Evolutionary conservation across 2,113 vertebrate species (phyloP).

Genomic region (Corynorhinus townsendii): DNA sequence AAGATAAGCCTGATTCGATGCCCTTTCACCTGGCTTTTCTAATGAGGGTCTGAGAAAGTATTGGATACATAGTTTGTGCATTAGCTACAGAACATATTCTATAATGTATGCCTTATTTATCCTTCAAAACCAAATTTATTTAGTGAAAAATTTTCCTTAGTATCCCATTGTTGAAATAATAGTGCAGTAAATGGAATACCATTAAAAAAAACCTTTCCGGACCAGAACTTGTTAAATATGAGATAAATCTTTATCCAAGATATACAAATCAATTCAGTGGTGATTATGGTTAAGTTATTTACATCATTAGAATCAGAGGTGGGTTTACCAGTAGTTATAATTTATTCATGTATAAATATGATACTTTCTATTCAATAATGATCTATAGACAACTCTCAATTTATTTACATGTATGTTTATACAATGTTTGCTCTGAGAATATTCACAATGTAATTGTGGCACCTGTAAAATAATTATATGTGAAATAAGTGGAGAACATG

Average conservation of each 20-base stretch:
- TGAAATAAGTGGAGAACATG: background rate
- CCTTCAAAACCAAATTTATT: background rate
- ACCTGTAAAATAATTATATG: background rate
- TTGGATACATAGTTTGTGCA: background rate
- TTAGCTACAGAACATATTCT: background rate
- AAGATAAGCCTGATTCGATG: constrained; percentile 5
- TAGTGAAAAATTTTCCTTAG: background rate
- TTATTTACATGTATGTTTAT: constrained; percentile 20
- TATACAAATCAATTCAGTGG: background rate
- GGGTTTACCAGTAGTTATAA: background rate
- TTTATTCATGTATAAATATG: constrained; percentile 17
- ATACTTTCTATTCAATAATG: background rate
- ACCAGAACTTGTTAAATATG: constrained; percentile 18
- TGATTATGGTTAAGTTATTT: constrained; percentile 7
- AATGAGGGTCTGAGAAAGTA: background rate
- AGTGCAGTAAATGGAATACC: background rate
- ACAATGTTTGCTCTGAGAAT: constrained; percentile 1
- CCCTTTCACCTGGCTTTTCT: background rate
- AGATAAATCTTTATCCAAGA: background rate
- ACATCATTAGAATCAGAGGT: background rate
- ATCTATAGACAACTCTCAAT: background rate
- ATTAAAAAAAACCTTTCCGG: background rate
- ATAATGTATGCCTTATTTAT: background rate
- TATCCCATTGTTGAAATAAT: background rate
- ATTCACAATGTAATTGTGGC: background rate